Base-by-base conservation (phyloP, 2,113 vertebrate species). In the Ammodramus savannarum region DNA sequence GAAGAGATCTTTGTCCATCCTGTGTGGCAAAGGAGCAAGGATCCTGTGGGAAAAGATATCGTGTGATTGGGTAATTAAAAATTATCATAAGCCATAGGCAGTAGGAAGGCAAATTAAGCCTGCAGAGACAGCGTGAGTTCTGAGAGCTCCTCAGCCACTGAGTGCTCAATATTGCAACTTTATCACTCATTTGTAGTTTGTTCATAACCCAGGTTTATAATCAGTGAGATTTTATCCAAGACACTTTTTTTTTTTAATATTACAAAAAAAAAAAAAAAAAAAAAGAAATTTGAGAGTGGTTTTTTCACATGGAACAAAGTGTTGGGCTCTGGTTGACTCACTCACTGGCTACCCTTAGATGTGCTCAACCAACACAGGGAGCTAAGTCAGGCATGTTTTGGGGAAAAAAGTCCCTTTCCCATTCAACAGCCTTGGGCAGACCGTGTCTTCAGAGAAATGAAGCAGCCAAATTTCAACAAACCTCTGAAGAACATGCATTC, bases 21-120 rank as follows among this genome's bases (percentile, higher is more conserved):
- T 41, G 25, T 69, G 72, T 80, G 75, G 90, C 36, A 77, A 93
- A 94, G 59, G 59, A 95, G 51, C 48, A 84, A 91, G 51, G 72
- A 66, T 88, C 87, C 93, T 78, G 54, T 86, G 91, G 90, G 92
- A 96, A 91, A 96, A 96, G 83, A 67, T 96, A 91, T 94, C 21
- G 1, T 54, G 48, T 93, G 90, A 93, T 92, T 66, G 82, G 75
- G 91, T 95, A 96, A 96, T 96, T 95, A 94, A 94, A 97, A 96
- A 95, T 95, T 95, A 92, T 84, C 90, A 91, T 94, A 95, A 95
- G 93, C 91, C 85, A 93, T 71, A 90, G 75, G 90, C 91, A 93
- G 51, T 46, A 54, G 72, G 85, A 95, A 88, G 90, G 57, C 79
- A 96, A 96, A 96, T 95, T 86, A 94, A 95, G 82, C 68, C 82